Conservation (phyloP, 2,888 invertebrate genomes). For the Balanococcus diminutus region DNA sequence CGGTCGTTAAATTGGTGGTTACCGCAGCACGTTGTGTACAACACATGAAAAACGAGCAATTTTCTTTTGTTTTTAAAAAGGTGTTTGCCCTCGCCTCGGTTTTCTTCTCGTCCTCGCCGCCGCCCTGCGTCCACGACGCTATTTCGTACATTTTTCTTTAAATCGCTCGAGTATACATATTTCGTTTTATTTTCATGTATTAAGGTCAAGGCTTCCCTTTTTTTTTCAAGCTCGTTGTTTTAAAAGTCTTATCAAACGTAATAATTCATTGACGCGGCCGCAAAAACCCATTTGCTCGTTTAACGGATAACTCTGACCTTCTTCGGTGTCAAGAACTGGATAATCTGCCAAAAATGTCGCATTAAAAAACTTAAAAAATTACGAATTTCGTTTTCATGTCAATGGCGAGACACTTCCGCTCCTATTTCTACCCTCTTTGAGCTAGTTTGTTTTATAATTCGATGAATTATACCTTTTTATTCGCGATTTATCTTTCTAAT, state of each 20-base stretch:
- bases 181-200: conserved; percentile 36
- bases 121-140: neutral
- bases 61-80: conserved; percentile 34
- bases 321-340: conserved; percentile 16
- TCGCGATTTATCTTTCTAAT: neutral
- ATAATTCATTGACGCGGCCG: neutral
- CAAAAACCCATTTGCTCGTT: neutral
- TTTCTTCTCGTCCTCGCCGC: neutral
- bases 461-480: neutral
- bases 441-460: neutral
- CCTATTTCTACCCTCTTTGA: neutral
- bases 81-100: neutral
- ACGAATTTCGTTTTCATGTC: conserved; percentile 8
- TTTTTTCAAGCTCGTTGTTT: conserved; percentile 6
- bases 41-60: conserved; percentile 21
- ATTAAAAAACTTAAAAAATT: conserved; percentile 13
- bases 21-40: neutral
- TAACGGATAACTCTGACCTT: conserved; percentile 31
- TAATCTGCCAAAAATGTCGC: conserved; percentile 38
- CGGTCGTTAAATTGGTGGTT: conserved; percentile 32
- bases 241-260: conserved; percentile 35
- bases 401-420: conserved; percentile 25
- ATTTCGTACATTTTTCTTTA: neutral
- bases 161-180: neutral
- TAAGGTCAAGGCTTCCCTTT: conserved; percentile 23